Evolutionary conservation across 2,797 vertebrate genomes (phyloP).

Genomic region (Lepus oiostolus): DNA sequence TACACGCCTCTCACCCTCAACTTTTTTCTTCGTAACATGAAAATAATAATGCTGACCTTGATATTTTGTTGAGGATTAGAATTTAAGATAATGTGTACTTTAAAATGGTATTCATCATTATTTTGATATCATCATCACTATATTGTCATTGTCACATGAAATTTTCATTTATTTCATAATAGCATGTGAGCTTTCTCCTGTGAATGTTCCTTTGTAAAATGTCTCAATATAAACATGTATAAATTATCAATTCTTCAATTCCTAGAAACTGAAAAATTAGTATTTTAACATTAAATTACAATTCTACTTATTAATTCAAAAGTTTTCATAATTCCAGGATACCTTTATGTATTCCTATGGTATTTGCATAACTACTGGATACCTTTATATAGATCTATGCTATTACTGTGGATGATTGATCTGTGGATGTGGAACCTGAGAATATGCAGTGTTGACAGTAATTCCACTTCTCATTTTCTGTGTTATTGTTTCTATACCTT

Average conservation of each 20-base stretch:
- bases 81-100: neutral
- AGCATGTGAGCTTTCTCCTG: neutral
- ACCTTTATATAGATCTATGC: no score
- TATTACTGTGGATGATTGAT: no score
- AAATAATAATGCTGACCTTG: neutral
- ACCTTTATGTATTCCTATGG: neutral
- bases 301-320: neutral
- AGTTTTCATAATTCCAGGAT: neutral
- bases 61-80: neutral
- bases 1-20: neutral
- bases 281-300: neutral
- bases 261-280: neutral
- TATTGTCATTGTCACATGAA: neutral
- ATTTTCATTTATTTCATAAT: neutral
- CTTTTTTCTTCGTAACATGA: slow-evolving; percentile 2
- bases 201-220: neutral
- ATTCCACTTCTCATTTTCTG: neutral
- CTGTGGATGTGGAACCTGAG: no score
- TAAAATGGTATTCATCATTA: neutral
- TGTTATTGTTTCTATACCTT: neutral
- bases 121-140: neutral
- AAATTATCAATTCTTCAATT: neutral
- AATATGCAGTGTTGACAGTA: neutral
- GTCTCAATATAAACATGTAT: neutral
- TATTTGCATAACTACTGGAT: no score